Evolutionary conservation across 1,140 invertebrate genomes (phyloP).

Genomic region (Cotesia chilonis): DNA sequence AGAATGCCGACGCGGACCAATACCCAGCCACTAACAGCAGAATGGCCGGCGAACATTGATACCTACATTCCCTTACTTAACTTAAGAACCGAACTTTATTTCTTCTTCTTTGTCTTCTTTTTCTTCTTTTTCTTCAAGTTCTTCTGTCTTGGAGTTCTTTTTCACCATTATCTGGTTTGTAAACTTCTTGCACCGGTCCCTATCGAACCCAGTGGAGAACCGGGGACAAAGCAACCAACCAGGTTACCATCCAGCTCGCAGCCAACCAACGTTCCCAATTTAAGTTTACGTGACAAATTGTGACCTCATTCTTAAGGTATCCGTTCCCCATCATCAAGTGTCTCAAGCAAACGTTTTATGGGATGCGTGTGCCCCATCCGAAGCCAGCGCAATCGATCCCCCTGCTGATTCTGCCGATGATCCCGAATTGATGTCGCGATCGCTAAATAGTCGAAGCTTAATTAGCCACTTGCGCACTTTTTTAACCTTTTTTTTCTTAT

Average conservation of each 20-base stretch:
- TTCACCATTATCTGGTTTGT: too few relatives aligned
- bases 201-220: conserved; percentile 8
- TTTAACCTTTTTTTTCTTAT: conserved; percentile 21
- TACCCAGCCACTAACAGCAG: conserved; percentile 59
- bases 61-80: conserved; percentile 41
- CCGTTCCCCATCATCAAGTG: conserved; percentile 11
- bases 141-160: conserved; percentile 26
- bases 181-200: too few relatives aligned
- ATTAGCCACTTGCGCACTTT: conserved; percentile 39
- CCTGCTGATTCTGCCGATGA: conserved; percentile 18
- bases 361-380: conserved; percentile 9
- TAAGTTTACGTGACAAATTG: conserved; percentile 55
- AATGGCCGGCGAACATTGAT: conserved; percentile 59
- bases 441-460: conserved; percentile 40
- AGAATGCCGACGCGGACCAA: conserved; percentile 63
- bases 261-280: conserved; percentile 38
- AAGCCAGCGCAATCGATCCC: neutral
- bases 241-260: neutral
- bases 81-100: too few relatives aligned
- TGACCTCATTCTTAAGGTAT: conserved; percentile 54
- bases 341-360: conserved; percentile 6
- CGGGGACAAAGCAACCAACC: too few relatives aligned
- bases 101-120: conserved; percentile 30
- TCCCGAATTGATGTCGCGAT: conserved; percentile 6
- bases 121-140: conserved; percentile 34